phyloP scores from a whole-genome alignment of 1,140 invertebrate genomes.

The Thrips palmi region DNA sequence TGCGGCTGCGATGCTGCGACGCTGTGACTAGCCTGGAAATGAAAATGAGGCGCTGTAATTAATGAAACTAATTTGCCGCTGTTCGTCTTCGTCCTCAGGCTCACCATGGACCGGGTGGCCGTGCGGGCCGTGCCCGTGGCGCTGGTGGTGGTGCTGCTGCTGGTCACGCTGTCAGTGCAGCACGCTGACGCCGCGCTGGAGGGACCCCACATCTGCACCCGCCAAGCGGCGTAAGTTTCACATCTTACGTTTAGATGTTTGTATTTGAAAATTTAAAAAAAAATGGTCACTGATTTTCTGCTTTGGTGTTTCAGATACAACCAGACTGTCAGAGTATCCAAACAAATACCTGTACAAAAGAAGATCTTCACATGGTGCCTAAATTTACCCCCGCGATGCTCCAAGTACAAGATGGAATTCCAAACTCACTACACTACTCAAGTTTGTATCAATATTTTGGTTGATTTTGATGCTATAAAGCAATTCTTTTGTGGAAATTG shows the following conservation, averaged over 20 bases:
- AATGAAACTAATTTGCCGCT: no score
- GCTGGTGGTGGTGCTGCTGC: no score
- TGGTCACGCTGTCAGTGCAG: no score
- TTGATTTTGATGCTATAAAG: not conserved
- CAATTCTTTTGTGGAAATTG: not conserved
- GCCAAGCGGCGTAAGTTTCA: constrained; percentile 31
- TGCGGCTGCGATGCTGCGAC: no score
- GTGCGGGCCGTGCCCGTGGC: no score
- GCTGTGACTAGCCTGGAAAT: no score
- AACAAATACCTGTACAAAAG: constrained; percentile 61
- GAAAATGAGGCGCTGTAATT: no score
- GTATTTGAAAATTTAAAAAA: constrained; percentile 14
- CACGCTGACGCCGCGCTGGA: constrained; percentile 20
- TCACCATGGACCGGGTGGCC: no score
- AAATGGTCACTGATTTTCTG: constrained; percentile 10
- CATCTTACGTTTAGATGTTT: constrained; percentile 18
- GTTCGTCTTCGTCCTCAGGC: no score
- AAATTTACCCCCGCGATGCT: constrained; percentile 65
- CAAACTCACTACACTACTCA: constrained; percentile 47
- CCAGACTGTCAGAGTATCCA: constrained; percentile 48
- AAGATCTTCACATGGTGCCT: constrained; percentile 66
- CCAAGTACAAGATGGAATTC: constrained; percentile 62
- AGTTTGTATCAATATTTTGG: constrained; percentile 20
- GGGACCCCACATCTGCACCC: constrained; percentile 34
- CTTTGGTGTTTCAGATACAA: constrained; percentile 38